A percentile compares a stretch with the other conserved stretches of the same genome.
Conservation (phyloP, 2,797 vertebrate species). For the Xerus rutilus region DNA sequence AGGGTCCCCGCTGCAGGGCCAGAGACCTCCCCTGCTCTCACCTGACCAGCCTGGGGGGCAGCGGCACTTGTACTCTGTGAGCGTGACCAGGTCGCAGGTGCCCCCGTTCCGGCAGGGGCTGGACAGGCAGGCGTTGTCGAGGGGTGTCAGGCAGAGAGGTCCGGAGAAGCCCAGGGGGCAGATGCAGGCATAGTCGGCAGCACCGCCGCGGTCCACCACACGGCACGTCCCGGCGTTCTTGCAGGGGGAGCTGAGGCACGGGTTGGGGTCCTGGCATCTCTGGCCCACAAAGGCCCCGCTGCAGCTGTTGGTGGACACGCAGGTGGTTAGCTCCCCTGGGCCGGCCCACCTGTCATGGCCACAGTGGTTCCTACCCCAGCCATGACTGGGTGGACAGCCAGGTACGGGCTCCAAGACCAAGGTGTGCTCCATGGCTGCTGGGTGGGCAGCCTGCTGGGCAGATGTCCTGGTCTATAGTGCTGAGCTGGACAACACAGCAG, state of each 20-base stretch:
- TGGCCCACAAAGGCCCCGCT: constrained; percentile 90
- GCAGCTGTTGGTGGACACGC: constrained; percentile 88
- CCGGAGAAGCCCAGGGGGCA: constrained; percentile 95
- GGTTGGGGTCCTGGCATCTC: constrained; percentile 93
- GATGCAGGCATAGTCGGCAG: constrained; percentile 91
- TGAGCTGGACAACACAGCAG: accelerated
- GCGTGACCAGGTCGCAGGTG: constrained; percentile 93
- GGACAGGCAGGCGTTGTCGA: constrained; percentile 94
- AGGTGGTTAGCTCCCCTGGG: not conserved
- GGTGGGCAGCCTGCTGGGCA: not conserved
- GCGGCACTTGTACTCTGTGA: constrained; percentile 93
- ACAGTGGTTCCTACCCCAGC: too few relatives aligned
- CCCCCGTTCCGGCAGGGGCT: constrained; percentile 96
- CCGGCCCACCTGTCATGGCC: accelerated
- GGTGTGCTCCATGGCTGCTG: too few relatives aligned
- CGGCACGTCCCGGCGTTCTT: constrained; percentile 94
- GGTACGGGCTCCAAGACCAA: not conserved
- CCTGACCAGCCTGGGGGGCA: constrained; percentile 98
- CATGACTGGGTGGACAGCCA: not conserved
- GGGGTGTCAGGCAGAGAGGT: constrained; percentile 94
- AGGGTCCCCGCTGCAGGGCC: not conserved
- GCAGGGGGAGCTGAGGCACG: constrained; percentile 95
- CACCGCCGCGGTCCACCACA: constrained; percentile 87
- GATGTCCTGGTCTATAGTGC: not conserved
- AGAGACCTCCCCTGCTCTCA: constrained; percentile 70